A percentile compares a stretch with the other conserved stretches of the same genome.
Evolutionary conservation across 2,113 vertebrate species (phyloP).

Genomic region (Tachuris rubrigastra): DNA sequence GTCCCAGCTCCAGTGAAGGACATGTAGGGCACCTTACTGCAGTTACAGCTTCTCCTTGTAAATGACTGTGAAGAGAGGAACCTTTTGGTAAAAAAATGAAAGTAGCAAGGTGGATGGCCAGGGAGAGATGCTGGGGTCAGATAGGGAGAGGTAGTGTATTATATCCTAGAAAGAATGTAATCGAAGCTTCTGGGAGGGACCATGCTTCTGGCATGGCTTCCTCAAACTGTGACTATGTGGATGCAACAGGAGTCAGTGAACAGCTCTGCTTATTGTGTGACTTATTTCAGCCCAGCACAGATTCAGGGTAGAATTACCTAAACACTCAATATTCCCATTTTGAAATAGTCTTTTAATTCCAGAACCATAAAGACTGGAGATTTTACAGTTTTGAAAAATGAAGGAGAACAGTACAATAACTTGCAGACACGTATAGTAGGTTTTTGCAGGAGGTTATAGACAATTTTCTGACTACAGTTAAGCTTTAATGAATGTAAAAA

Average conservation of each 20-base stretch:
- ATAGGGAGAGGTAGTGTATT: neutral
- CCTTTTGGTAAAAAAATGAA: neutral
- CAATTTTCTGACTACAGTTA: neutral
- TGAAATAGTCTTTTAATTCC: slow-evolving; percentile 20
- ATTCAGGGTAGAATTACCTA: neutral
- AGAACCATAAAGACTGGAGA: neutral
- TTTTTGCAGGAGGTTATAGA: neutral
- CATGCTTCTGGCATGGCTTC: neutral
- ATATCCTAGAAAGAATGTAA: neutral
- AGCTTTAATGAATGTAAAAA: neutral
- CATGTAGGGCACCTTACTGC: neutral
- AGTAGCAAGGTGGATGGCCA: neutral
- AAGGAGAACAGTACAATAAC: neutral
- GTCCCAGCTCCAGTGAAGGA: neutral
- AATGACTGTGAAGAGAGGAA: neutral
- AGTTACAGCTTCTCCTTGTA: neutral
- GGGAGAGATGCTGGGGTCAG: neutral
- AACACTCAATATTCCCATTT: neutral
- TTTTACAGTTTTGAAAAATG: neutral
- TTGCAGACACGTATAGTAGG: neutral
- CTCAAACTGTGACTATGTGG: neutral
- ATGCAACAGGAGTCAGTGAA: neutral
- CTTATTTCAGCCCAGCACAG: neutral
- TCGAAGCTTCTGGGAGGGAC: neutral
- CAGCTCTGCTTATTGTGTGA: neutral